phyloP scores from a whole-genome alignment of 2,797 vertebrate species.

The Thunnus albacares region DNA sequence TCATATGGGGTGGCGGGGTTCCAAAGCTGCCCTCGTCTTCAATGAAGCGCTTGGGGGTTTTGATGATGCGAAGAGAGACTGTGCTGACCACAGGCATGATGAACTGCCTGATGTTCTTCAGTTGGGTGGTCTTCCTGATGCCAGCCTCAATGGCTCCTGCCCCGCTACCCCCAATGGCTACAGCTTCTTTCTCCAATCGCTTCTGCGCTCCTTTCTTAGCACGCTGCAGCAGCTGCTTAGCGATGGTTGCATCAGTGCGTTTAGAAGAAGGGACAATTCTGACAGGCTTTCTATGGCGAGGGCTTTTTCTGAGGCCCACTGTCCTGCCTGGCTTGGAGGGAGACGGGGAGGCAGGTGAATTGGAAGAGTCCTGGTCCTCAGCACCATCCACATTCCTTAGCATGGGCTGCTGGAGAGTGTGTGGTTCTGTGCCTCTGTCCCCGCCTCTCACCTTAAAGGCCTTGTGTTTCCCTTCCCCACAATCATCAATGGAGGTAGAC shows the following conservation, averaged over 20 bases:
- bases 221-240: conserved; percentile 96
- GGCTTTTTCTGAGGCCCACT: conserved; percentile 92
- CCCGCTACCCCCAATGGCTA: conserved; percentile 87
- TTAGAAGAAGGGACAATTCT: conserved; percentile 96
- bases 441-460: conserved; percentile 88
- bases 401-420: conserved; percentile 70
- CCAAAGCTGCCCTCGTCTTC: conserved; percentile 95
- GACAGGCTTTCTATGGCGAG: conserved; percentile 94
- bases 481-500: conserved; percentile 74
- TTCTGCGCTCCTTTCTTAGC: conserved; percentile 95
- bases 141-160: conserved; percentile 76
- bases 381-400: conserved; percentile 70
- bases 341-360: conserved; percentile 75
- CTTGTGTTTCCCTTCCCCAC: conserved; percentile 89
- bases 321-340: conserved; percentile 79
- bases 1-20: conserved; percentile 89
- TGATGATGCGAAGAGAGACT: conserved; percentile 97
- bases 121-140: conserved; percentile 91
- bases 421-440: conserved; percentile 84
- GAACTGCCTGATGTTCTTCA: conserved; percentile 98
- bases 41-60: conserved; percentile 98
- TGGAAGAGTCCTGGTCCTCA: conserved; percentile 74
- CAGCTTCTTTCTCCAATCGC: conserved; percentile 93
- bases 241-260: conserved; percentile 96
- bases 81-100: conserved; percentile 99